phyloP scores from a whole-genome alignment of 2,797 vertebrate species.

The Sebastes taczanowskii region DNA sequence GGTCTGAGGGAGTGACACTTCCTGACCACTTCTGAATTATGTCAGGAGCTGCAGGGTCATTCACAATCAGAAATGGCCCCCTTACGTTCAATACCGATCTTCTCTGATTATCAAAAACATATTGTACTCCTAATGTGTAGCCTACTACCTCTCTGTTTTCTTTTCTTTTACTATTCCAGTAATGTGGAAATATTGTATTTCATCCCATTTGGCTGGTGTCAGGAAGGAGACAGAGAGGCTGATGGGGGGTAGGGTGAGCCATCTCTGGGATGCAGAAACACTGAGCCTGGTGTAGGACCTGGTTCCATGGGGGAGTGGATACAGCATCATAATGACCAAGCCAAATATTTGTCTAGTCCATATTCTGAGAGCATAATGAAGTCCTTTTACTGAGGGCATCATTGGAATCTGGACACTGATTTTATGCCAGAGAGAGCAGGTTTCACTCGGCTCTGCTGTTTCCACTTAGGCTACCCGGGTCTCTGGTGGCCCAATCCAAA shows the following conservation, averaged over 20 bases:
- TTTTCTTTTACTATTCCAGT: not conserved
- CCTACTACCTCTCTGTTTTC: no score
- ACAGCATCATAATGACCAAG: constrained; percentile 82
- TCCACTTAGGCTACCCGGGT: constrained; percentile 72
- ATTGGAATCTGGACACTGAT: constrained; percentile 79
- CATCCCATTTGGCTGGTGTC: constrained; percentile 24
- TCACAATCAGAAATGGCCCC: not conserved
- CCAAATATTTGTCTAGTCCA: constrained; percentile 82
- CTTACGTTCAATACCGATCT: not conserved
- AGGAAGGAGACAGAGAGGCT: constrained; percentile 24
- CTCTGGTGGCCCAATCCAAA: constrained; percentile 69
- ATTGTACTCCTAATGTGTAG: not conserved
- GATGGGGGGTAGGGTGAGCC: constrained; percentile 21
- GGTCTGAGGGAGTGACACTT: constrained; percentile 49
- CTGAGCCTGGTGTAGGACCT: constrained; percentile 68
- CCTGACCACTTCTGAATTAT: constrained; percentile 53
- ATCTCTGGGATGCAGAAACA: constrained; percentile 67
- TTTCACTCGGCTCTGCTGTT: constrained; percentile 75
- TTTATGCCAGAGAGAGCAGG: constrained; percentile 76
- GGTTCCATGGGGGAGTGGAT: constrained; percentile 64
- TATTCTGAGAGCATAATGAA: constrained; percentile 83
- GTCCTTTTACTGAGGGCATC: constrained; percentile 80
- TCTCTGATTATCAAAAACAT: not conserved
- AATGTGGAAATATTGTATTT: constrained; percentile 6
- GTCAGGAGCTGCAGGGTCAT: constrained; percentile 16